Evolutionary conservation across 2,888 invertebrate genomes (phyloP), one percentile per base, ranked within the genome.

Genomic region (Ophioninae sp.): DNA sequence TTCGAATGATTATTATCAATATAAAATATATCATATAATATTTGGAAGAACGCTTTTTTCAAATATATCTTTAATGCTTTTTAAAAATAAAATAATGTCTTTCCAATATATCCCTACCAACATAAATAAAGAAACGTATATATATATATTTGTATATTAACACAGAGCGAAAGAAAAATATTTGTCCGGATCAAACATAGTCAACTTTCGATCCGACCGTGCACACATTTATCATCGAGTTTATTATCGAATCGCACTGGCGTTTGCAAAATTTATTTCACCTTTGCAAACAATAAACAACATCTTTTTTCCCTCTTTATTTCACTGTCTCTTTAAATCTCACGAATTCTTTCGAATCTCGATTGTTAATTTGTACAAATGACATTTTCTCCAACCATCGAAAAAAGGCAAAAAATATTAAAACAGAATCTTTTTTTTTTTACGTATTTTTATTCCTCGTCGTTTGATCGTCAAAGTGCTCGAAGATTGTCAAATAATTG

Each of bases 161-260:
- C 30, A 51, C 9, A 68, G 68, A 68, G 51, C 13, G 51, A 51
- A 51, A 51, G 51, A 23, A 51, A 68, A 68, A 51, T 68, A 51
- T 51, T 68, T 68, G 68, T 51, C 8, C 51, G 68, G 51, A 68
- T 23, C 68, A 68, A 51, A 68, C 23, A 68, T 68, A 41, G 23
- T 68, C 23, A 44, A 44, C 8, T 8, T 51, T 51, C 68, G 51
- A 68, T 68, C 51, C 13, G 30, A 68, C 1, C 3, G 30, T 30
- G 30, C 22, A 51, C 51, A 51, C 51, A 51, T 17, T 51, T 51
- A 51, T 51, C 17, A 51, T 51, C 51, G 51, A 51, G 51, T 51
- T 51, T 51, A 51, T 51, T 17, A 51, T 51, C 5, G 51, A 51
- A 17, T 6, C 13, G 17, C 51, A 13, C 17, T 30, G 3, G 51